phyloP scores from a whole-genome alignment of 2,888 invertebrate genomes.

The Cheilosia grossa region DNA sequence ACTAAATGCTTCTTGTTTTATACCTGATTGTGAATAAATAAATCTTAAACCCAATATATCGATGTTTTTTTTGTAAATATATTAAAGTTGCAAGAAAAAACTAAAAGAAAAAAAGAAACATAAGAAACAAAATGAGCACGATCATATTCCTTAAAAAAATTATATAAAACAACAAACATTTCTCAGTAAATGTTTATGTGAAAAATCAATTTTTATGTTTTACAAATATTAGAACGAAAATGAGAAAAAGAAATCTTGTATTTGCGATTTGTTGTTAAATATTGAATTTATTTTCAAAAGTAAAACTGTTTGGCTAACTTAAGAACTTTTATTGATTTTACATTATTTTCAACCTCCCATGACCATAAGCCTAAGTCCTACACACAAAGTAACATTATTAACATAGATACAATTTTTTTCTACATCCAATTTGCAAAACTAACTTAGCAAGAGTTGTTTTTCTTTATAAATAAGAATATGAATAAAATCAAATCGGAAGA shows the following conservation, averaged over 20 bases:
- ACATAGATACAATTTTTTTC: slow-evolving; percentile 35
- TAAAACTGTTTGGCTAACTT: slow-evolving; percentile 59
- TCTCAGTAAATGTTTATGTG: slow-evolving; percentile 61
- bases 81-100: slow-evolving; percentile 63
- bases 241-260: slow-evolving; percentile 13
- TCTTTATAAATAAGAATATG: slow-evolving; percentile 25
- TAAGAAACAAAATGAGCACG: slow-evolving; percentile 78
- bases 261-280: slow-evolving; percentile 51
- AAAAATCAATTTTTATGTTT: slow-evolving; percentile 58
- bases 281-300: slow-evolving; percentile 31
- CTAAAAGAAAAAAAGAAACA: slow-evolving; percentile 65
- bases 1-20: slow-evolving; percentile 75
- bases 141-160: slow-evolving; percentile 79
- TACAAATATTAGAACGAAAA: slow-evolving; percentile 57
- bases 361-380: slow-evolving; percentile 71
- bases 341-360: slow-evolving; percentile 47
- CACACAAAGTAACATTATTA: slow-evolving; percentile 70
- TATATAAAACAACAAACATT: slow-evolving; percentile 68
- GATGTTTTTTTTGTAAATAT: slow-evolving; percentile 74
- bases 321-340: slow-evolving; percentile 38
- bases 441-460: slow-evolving; percentile 4
- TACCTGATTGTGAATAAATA: slow-evolving; percentile 74
- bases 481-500: slow-evolving; percentile 55
- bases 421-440: slow-evolving; percentile 29
- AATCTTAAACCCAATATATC: slow-evolving; percentile 61